phyloP scores from a whole-genome alignment of 2,888 invertebrate genomes.

The Boloria selene region DNA sequence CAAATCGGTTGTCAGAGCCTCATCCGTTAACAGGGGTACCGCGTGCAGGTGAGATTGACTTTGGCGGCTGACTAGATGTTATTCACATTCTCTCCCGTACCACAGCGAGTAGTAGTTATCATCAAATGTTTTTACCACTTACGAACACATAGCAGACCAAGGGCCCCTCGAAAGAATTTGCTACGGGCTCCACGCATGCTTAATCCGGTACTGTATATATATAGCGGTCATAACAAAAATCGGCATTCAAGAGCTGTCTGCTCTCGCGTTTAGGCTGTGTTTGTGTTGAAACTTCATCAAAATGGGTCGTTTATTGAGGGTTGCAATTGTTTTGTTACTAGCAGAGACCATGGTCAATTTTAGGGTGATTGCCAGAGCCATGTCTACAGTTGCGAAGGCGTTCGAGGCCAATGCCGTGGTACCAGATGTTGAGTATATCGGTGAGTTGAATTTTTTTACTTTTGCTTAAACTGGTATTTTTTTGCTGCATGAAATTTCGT shows the following conservation, averaged over 20 bases:
- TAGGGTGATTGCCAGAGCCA: conserved; percentile 74
- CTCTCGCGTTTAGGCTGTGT: conserved; percentile 4
- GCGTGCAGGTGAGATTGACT: too few species aligned
- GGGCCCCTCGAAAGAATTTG: too few species aligned
- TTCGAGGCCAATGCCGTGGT: conserved; percentile 85
- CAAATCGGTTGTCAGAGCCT: too few species aligned
- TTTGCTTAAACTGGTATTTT: background rate
- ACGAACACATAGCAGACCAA: too few species aligned
- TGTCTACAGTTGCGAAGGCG: conserved; percentile 75
- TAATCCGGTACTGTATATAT: conserved; percentile 10
- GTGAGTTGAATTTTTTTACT: conserved; percentile 58
- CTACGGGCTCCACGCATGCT: too few species aligned
- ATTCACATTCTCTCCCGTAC: too few species aligned
- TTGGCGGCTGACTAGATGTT: too few species aligned
- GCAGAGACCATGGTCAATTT: conserved; percentile 78
- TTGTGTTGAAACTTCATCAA: conserved; percentile 22
- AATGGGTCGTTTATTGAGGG: conserved; percentile 63
- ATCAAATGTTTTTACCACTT: too few species aligned
- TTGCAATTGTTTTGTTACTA: conserved; percentile 72
- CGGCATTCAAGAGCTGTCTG: conserved; percentile 14
- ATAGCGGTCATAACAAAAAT: background rate
- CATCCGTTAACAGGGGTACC: too few species aligned
- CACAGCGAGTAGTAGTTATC: too few species aligned
- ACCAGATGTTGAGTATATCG: conserved; percentile 85
- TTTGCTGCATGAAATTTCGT: background rate